Percentiles rank a stretch among this genome's conserved stretches.
Evolutionary conservation across 2,888 invertebrate genomes (phyloP).

Genomic region (Chloroclystis v-ata): DNA sequence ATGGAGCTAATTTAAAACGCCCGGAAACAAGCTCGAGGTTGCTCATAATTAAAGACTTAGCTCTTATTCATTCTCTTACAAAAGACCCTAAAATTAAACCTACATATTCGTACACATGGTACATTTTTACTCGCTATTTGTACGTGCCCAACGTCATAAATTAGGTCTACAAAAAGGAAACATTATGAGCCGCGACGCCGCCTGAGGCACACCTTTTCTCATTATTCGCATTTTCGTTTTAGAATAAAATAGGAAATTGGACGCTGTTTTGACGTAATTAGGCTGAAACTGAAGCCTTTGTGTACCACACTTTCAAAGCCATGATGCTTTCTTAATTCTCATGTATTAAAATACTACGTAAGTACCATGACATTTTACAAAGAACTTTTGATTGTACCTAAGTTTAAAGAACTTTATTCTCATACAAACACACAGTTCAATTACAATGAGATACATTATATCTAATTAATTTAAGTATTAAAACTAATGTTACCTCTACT

Average conservation of each 20-base stretch:
- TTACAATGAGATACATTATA: no score
- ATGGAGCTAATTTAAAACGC: conserved; percentile 49
- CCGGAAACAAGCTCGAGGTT: conserved; percentile 41
- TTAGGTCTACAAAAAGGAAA: conserved; percentile 64
- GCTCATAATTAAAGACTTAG: conserved; percentile 64
- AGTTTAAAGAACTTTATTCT: no score
- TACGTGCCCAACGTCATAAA: conserved; percentile 61
- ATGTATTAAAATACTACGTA: neutral
- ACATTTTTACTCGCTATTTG: conserved; percentile 52
- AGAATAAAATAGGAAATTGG: conserved; percentile 44
- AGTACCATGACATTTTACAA: no score
- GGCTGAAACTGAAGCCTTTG: neutral
- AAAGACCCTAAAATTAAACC: conserved; percentile 65
- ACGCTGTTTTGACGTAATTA: conserved; percentile 31
- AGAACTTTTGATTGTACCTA: no score
- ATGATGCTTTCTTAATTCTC: neutral
- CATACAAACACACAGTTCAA: no score
- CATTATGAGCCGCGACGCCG: conserved; percentile 55
- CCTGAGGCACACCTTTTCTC: conserved; percentile 55
- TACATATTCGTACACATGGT: conserved; percentile 62
- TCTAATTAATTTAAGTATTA: no score
- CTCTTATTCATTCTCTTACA: conserved; percentile 62
- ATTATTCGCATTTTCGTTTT: conserved; percentile 50
- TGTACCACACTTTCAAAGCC: conserved; percentile 2
- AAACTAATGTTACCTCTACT: no score